Evolutionary conservation across 2,797 vertebrate species (phyloP).

Genomic region (Margarornis squamiger): DNA sequence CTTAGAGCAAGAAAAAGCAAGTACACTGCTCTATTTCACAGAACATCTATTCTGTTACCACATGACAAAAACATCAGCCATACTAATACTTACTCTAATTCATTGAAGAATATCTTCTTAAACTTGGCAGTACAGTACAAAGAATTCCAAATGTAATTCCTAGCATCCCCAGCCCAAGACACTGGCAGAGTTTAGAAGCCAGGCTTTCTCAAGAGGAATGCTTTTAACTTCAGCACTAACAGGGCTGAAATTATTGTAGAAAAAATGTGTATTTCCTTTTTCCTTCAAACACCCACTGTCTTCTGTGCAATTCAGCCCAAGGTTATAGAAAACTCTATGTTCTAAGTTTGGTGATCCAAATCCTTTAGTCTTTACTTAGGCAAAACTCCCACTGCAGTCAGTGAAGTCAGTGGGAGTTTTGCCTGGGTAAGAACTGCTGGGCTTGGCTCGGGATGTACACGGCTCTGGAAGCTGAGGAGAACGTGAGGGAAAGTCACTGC

Average conservation of each 20-base stretch:
- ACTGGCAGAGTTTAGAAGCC: conserved; percentile 36
- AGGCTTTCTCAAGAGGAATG: conserved; percentile 46
- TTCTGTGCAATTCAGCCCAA: neutral
- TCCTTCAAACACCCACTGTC: conserved; percentile 20
- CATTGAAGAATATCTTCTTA: conserved; percentile 26
- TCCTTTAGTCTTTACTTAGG: conserved; percentile 56
- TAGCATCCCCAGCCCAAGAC: conserved; percentile 19
- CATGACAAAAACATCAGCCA: neutral
- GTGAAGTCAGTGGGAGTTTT: conserved; percentile 35
- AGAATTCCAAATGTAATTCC: conserved; percentile 55
- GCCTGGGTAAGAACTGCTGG: neutral
- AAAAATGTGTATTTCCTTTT: conserved; percentile 46
- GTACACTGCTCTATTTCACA: neutral
- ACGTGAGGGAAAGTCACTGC: neutral
- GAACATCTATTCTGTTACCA: conserved; percentile 1
- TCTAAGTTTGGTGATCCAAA: conserved; percentile 40
- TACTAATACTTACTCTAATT: neutral
- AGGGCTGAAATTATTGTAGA: conserved; percentile 41
- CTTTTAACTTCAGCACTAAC: conserved; percentile 58
- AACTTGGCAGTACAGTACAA: conserved; percentile 28
- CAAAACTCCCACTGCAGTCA: conserved; percentile 27
- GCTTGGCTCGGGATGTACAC: neutral
- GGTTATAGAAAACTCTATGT: conserved; percentile 43
- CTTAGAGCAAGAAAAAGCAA: conserved; percentile 6
- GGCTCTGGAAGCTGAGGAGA: neutral